A percentile compares a stretch with the other conserved stretches of the same genome.
These are phyloP conservation scores for Protonibea diacanthus DNA, from an alignment of 2,797 vertebrate genomes.

Conservation along the genomic window DNA sequence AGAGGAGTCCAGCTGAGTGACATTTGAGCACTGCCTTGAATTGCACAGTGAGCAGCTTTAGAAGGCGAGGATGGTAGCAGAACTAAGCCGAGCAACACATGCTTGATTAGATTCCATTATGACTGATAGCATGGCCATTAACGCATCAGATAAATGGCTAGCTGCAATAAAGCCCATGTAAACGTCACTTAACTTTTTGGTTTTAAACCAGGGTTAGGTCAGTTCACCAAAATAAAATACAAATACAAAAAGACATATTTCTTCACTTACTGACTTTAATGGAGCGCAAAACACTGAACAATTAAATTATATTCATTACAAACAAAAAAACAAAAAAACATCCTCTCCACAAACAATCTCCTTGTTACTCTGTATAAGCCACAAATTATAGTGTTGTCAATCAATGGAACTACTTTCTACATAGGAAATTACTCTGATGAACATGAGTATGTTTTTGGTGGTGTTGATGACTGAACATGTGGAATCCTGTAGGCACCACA, in stretches of 20 bases:
- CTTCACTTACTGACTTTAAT: neutral
- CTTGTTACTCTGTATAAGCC: neutral
- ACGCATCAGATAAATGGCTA: neutral
- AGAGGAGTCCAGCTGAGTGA: slow-evolving; percentile 25
- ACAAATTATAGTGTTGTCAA: neutral
- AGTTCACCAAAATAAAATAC: neutral
- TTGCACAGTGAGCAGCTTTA: slow-evolving; percentile 6
- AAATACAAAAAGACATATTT: neutral
- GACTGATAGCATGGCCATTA: neutral
- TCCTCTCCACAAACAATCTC: neutral
- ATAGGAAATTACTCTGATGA: neutral
- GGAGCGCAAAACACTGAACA: neutral
- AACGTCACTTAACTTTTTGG: neutral
- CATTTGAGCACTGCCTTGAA: slow-evolving; percentile 16
- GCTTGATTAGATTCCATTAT: slow-evolving; percentile 6
- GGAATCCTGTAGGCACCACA: slow-evolving; percentile 1
- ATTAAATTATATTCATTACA: too few relatives aligned
- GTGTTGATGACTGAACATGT: neutral
- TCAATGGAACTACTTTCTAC: neutral
- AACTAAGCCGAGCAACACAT: neutral
- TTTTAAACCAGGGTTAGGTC: neutral
- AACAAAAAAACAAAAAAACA: too few relatives aligned
- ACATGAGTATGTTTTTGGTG: neutral
- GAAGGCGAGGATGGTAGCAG: slow-evolving; percentile 1
- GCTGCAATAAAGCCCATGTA: neutral